Base-by-base conservation (phyloP, 1,140 invertebrate genomes). In the Drosophila willistoni region DNA sequence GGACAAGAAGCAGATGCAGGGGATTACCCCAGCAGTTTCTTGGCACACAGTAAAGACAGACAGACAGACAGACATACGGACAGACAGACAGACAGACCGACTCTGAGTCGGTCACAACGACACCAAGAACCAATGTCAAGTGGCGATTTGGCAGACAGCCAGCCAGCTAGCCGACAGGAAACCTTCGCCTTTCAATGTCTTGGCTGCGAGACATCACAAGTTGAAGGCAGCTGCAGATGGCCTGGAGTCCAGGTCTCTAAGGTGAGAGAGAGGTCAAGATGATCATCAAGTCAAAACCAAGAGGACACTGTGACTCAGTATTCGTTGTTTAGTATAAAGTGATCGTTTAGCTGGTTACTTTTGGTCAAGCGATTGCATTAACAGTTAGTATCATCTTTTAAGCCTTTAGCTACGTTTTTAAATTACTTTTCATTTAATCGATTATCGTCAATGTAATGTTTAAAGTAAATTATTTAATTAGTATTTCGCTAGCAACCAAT, bases 71-170 rank as follows among this genome's bases (percentile, higher is more conserved):
- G 9, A 51, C 9, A 51, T 17, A 51, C 17, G 17, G 71, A 64
- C 73, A 69, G 64, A 74, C 75, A 64, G 17, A 22, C 44, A 4
- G 9, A 51, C 9, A 51, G 44, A 51, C 17, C 44, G 71, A 64
- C 73, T 51, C 57, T 79, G 57, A 75, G 44, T 51, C 19, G 17
- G 44, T 10, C 44, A 22, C 44, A 51, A 51, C 10, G 73, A 41
- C 73, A 59, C 51, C 54, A 57, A 47, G 70, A 64, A 51, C 44
- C 81, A 67, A 59, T 77, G 80, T 84, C 84, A 89, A 89, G 77
- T 78, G 71, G 42, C 66, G 77, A 66, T 75, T 87, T 87, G 84
- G 84, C 84, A 78, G 71, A n/a, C 64, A 34, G 80, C 84, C 82
- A 85, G 72, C 17, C n/a, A 67, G 44, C 68, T 56, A 19, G 44